phyloP scores from a whole-genome alignment of 64 coral and sea anemone genomes.

The Stylophora pistillata region DNA sequence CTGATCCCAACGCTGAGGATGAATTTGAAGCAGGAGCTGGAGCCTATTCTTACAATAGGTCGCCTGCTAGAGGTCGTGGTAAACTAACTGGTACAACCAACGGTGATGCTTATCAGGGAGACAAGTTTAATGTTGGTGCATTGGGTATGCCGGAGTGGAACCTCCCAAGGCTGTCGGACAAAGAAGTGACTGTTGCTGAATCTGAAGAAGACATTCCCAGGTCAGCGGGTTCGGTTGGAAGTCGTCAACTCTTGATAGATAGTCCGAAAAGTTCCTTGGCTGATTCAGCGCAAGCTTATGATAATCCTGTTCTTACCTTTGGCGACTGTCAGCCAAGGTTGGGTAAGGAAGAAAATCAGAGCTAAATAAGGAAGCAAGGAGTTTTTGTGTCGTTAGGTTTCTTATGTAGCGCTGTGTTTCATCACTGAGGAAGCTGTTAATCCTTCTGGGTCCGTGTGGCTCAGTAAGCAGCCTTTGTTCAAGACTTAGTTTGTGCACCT shows the following conservation, averaged over 20 bases:
- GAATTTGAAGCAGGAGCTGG: constrained; percentile 53
- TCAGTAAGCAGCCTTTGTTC: not conserved
- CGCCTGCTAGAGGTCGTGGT: not conserved
- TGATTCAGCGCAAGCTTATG: constrained; percentile 50
- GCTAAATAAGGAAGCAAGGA: not conserved
- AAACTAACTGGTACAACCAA: not conserved
- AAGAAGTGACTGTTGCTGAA: constrained; percentile 46
- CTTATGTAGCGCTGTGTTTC: not conserved
- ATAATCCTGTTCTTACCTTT: constrained; percentile 71
- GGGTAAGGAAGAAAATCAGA: not conserved
- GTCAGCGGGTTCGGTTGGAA: constrained; percentile 20
- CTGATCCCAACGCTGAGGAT: constrained; percentile 20
- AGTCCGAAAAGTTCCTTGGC: not conserved
- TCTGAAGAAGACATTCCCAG: not conserved
- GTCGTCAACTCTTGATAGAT: not conserved
- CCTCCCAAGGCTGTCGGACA: constrained; percentile 57
- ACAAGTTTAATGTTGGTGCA: constrained; percentile 75
- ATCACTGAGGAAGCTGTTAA: not conserved
- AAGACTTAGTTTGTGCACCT: not conserved
- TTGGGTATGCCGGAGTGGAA: constrained; percentile 78
- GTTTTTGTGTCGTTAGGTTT: not conserved
- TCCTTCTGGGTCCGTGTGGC: not conserved
- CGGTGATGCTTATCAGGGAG: constrained; percentile 13
- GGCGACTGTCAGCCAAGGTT: not conserved
- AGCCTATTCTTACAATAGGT: not conserved